Evolutionary conservation across 2,888 invertebrate species (phyloP), one percentile per base, ranked within the genome.

Genomic region (Eucera pruinosa): DNA sequence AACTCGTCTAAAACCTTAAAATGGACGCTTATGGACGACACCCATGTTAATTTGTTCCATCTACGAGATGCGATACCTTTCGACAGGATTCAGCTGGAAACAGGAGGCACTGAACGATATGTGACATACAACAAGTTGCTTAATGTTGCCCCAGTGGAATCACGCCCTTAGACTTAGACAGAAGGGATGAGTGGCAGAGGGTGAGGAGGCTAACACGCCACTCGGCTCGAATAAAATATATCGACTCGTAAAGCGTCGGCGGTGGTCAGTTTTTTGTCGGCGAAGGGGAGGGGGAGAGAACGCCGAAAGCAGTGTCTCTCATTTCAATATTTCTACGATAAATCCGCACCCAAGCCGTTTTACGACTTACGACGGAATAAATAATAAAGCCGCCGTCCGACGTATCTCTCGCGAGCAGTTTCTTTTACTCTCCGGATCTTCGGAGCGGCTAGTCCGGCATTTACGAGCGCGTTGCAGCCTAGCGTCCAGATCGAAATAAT

Each of bases 261-360:
- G 79, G 75, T 71, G 86, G 74, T 72, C 79, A 74, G 68, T 50
- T 72, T 77, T 69, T 82, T 67, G 79, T 72, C 71, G 74, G 60
- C 27, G 33, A 39, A 27, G 13, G n/a, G 30, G 65, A 52, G 61
- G 27, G 7, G 18, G 33, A 20, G 23, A 48, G 58, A 72, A 25
- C 41, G 58, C 73, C 67, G 57, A 52, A 47, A 69, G 48, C 84
- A 82, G 86, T 86, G 86, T 85, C 84, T 88, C 89, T 87, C 87
- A 89, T 91, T 90, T 90, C 88, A 90, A 91, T 91, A 91, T 89
- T 89, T 90, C 85, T 81, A 81, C 90, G 88, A 91, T 91, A 91
- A 91, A 91, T 91, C 89, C 87, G 86, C 82, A 77, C 61, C 25
- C 75, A 47, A 75, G 71, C 71, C 78, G 78, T 89, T 91, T 91